phyloP scores from a whole-genome alignment of 2,113 vertebrate species.

The Oreochromis niloticus region DNA sequence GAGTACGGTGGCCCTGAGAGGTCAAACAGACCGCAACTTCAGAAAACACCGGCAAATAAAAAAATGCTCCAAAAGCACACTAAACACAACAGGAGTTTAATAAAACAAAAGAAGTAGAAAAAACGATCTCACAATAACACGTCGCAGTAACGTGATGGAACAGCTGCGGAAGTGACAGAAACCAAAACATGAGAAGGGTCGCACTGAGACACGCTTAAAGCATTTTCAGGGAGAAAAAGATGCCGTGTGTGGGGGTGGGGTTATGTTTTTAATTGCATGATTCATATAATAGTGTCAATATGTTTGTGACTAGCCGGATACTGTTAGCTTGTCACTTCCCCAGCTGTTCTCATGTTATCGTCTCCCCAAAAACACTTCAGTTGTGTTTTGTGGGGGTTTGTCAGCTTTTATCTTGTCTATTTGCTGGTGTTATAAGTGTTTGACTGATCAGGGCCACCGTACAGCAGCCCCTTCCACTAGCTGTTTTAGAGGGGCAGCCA shows the following conservation, averaged over 20 bases:
- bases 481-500: neutral
- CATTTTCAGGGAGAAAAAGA: neutral
- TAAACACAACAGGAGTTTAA: neutral
- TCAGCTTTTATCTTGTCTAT: neutral
- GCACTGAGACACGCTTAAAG: neutral
- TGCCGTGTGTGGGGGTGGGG: accelerated
- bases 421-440: neutral
- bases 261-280: neutral
- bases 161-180: neutral
- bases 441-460: neutral
- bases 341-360: neutral
- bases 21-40: neutral
- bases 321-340: neutral
- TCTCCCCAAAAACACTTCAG: neutral
- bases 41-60: neutral
- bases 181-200: neutral
- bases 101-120: neutral
- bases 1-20: neutral
- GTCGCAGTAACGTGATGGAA: neutral
- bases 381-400: neutral
- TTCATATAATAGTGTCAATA: neutral
- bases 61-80: neutral
- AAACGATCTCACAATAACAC: neutral
- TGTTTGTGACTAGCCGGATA: neutral
- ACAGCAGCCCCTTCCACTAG: neutral